Evolutionary conservation across 2,113 vertebrate species (phyloP), one percentile per base, ranked within the genome.

Genomic region (Paradoxurus hermaphroditus): DNA sequence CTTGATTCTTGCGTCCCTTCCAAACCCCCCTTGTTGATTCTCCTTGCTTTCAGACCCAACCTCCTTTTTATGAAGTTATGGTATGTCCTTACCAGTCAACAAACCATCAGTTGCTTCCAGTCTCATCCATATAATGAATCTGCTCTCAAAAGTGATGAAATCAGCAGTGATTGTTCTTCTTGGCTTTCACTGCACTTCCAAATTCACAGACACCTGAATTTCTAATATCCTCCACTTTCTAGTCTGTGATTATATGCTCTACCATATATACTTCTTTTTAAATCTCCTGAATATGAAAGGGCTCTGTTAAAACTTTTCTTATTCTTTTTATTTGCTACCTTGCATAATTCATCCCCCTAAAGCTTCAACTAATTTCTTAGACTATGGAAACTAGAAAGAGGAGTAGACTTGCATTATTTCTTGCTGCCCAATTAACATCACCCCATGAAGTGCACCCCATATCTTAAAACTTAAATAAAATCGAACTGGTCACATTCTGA

Each of bases 131-230:
- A 36, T 36, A 75, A 95, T 75, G 31, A 89, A 83, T 67, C 31
- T 83, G 16, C 7, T 75, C 34, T 49, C 36, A 4, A 92, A 53
- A 13, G 59, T 85, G 75, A 96, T 53, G 53, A 79, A 90, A 93
- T 70, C 27, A 65, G 19, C 39, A 72, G 56, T 21, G 14, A 78
- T 82, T 31, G 44, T 41, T 75, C 19, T 44, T 18, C 18, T 59
- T 78, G 59, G 85, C 23, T 41, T 96, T 88, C 72, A 97, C 14
- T 90, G 56, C 15, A 65, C 41, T 56, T 67, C 18, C 59, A 67
- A 95, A 93, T 62, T 94, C 92, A 91, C 23, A 72, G 63, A 94
- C 19, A 82, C 31, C 59, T 79, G 51, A 56, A 79, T 78, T 86
- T 62, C 53, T 93, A 73, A 49, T 44, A 73, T 31, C 78, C 31